A percentile compares a stretch with the other conserved stretches of the same genome.
Conservation (phyloP, 2,888 invertebrate species). For the Philopedon plagiatum region DNA sequence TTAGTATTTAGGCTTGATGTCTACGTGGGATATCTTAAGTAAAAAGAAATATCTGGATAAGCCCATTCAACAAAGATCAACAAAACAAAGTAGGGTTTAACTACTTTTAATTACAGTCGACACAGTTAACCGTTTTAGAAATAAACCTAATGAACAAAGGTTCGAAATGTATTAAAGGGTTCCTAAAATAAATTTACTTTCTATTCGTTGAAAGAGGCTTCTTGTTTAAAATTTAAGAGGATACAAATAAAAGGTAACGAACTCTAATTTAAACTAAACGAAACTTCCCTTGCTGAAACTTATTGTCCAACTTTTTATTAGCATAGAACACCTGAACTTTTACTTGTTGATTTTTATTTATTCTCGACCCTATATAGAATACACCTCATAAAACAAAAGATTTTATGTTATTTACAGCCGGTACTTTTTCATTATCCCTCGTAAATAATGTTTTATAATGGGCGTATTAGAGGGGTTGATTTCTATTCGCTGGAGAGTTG, state of each 20-base stretch:
- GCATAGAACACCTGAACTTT: conserved; percentile 31
- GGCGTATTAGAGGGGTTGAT: conserved; percentile 29
- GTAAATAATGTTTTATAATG: conserved; percentile 41
- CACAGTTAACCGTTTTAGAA: no score
- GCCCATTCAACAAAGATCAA: no score
- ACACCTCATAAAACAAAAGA: conserved; percentile 25
- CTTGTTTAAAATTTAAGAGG: neutral
- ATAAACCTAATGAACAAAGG: no score
- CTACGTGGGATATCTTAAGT: no score
- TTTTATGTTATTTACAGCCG: conserved; percentile 37
- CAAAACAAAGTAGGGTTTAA: no score
- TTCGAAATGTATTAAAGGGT: no score
- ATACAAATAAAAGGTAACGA: neutral
- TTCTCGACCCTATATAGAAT: conserved; percentile 24
- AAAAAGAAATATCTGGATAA: no score
- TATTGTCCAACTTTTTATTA: conserved; percentile 29
- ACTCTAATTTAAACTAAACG: conserved; percentile 4
- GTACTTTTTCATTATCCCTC: conserved; percentile 38
- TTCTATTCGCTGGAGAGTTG: conserved; percentile 14
- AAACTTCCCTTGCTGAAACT: conserved; percentile 7
- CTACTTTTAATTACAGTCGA: no score
- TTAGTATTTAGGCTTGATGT: no score
- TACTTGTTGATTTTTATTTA: conserved; percentile 42
- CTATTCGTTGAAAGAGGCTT: no score
- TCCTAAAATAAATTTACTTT: no score